Conservation (phyloP, 2,113 vertebrate genomes). For the Elanoides forficatus region DNA sequence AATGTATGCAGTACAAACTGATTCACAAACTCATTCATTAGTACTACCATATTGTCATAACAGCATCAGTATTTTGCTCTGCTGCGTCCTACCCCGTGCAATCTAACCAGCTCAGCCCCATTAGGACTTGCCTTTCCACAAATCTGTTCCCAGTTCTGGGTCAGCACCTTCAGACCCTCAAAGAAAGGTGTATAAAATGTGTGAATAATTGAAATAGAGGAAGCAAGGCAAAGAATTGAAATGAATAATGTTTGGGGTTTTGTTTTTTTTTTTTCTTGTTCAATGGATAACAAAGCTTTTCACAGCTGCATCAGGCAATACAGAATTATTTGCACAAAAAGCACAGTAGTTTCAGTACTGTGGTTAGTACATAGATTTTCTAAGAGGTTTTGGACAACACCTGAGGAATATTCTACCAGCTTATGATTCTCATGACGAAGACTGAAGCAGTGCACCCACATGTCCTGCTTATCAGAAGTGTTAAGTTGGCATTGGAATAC, state of each 20-base stretch:
- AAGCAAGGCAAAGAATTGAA: background rate
- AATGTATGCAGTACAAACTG: background rate
- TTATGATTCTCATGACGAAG: background rate
- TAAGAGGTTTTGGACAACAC: background rate
- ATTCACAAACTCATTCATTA: background rate
- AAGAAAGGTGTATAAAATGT: background rate
- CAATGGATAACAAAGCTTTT: background rate
- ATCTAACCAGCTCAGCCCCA: background rate
- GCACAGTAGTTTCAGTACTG: background rate
- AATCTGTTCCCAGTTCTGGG: background rate
- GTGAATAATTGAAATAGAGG: background rate
- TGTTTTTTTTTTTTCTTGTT: background rate
- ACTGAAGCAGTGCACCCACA: accelerated
- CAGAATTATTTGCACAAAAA: background rate
- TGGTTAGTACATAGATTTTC: background rate
- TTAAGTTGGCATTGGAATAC: background rate
- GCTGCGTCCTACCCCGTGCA: background rate
- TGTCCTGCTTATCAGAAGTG: background rate
- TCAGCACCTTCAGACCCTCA: background rate
- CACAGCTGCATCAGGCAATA: background rate
- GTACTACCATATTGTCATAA: background rate
- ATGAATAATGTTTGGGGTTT: background rate
- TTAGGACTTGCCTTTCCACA: background rate
- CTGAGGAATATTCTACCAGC: background rate
- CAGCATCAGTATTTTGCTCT: background rate